Conservation (phyloP, 2,113 vertebrate species). For the Puntigrus tetrazona region DNA sequence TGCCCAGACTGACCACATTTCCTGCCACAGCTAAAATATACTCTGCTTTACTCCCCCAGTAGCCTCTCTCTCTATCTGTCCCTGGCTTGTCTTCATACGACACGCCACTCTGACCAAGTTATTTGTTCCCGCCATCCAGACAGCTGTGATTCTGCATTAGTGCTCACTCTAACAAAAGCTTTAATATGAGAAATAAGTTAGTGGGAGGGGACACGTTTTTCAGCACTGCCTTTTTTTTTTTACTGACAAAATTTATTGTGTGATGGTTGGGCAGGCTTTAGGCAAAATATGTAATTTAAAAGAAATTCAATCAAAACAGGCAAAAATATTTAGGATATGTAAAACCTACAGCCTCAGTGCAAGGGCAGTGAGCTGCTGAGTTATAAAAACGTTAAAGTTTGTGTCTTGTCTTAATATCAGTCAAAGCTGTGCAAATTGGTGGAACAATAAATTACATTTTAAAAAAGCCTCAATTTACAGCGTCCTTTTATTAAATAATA, state of each 20-base stretch:
- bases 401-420: too few species aligned
- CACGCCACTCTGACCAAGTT: neutral
- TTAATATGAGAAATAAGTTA: neutral
- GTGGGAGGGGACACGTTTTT: too few species aligned
- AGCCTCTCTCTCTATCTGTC: constrained; percentile 64
- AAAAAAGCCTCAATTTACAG: too few species aligned
- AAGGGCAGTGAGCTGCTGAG: too few species aligned
- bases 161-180: neutral
- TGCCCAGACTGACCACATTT: constrained; percentile 68
- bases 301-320: too few species aligned
- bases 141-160: neutral
- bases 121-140: neutral
- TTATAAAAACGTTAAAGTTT: too few species aligned
- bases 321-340: too few species aligned
- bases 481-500: too few species aligned
- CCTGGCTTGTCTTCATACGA: constrained; percentile 4
- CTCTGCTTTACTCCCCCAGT: constrained; percentile 72
- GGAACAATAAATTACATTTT: too few species aligned
- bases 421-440: too few species aligned
- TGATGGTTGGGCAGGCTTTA: neutral
- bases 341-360: neutral
- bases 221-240: too few species aligned
- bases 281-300: neutral
- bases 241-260: too few species aligned
- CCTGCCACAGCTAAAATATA: constrained; percentile 66